phyloP scores from a whole-genome alignment of 2,888 invertebrate genomes.

The Drosophila meridiana region DNA sequence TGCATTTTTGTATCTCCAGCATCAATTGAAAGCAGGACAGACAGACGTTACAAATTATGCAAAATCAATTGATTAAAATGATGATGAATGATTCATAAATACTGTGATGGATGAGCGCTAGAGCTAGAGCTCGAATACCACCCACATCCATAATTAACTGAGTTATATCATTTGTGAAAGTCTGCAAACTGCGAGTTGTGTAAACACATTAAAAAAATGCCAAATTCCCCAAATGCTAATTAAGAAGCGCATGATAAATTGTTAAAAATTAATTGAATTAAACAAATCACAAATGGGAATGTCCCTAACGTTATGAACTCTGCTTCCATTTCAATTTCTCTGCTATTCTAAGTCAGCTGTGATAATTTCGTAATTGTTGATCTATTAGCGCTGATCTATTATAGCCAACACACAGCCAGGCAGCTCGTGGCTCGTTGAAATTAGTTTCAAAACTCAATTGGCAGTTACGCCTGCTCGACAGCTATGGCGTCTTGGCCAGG shows the following conservation, averaged over 20 bases:
- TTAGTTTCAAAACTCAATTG: constrained; percentile 55
- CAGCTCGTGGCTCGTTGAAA: constrained; percentile 17
- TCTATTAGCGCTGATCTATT: constrained; percentile 36
- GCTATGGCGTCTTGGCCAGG: constrained; percentile 17
- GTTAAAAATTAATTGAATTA: constrained; percentile 6
- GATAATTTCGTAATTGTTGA: constrained; percentile 6
- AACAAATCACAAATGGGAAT: constrained; percentile 4
- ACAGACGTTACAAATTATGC: constrained; percentile 29
- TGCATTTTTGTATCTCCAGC: constrained; percentile 35
- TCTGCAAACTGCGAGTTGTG: constrained; percentile 16
- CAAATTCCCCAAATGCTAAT: constrained; percentile 8
- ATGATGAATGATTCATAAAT: constrained; percentile 44
- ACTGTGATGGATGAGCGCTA: constrained; percentile 33
- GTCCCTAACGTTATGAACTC: neutral
- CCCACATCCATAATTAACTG: constrained; percentile 36
- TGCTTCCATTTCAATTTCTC: neutral
- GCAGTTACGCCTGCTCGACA: constrained; percentile 53
- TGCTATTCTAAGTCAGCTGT: neutral
- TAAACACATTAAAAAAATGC: constrained; percentile 1
- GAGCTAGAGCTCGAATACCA: constrained; percentile 14
- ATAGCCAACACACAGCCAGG: neutral
- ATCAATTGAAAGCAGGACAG: constrained; percentile 30
- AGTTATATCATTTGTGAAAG: constrained; percentile 48
- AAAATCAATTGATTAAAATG: constrained; percentile 52
- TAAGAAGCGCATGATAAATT: constrained; percentile 12